Evolutionary conservation across 2,797 vertebrate genomes (phyloP).

Genomic region (Nyctibius grandis): DNA sequence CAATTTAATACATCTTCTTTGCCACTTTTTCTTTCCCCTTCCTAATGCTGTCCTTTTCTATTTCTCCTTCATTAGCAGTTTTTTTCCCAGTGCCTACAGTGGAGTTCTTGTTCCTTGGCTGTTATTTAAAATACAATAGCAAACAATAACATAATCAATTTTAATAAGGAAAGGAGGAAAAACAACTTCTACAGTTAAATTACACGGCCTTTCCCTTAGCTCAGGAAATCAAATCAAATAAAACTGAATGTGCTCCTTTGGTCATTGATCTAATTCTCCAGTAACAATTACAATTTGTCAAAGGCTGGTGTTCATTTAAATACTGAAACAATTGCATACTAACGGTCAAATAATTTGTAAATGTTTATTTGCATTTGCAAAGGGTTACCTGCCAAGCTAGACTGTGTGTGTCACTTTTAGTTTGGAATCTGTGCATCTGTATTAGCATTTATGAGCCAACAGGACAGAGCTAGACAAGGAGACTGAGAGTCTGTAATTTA

Average conservation of each 20-base stretch:
- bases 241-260: neutral
- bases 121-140: neutral
- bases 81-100: neutral
- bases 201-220: neutral
- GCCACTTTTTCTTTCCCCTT: neutral
- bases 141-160: neutral
- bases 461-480: neutral
- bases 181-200: neutral
- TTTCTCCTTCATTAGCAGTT: neutral
- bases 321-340: neutral
- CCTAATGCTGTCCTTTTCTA: neutral
- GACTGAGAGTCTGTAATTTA: neutral
- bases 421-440: neutral
- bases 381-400: neutral
- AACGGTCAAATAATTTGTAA: neutral
- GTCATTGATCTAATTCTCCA: neutral
- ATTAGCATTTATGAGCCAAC: neutral
- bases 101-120: neutral
- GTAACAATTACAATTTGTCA: neutral
- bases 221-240: neutral
- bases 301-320: neutral
- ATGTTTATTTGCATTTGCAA: neutral
- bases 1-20: neutral
- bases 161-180: neutral
- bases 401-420: neutral